Evolutionary conservation across 2,888 invertebrate genomes (phyloP).

Genomic region (Artemia sp.): DNA sequence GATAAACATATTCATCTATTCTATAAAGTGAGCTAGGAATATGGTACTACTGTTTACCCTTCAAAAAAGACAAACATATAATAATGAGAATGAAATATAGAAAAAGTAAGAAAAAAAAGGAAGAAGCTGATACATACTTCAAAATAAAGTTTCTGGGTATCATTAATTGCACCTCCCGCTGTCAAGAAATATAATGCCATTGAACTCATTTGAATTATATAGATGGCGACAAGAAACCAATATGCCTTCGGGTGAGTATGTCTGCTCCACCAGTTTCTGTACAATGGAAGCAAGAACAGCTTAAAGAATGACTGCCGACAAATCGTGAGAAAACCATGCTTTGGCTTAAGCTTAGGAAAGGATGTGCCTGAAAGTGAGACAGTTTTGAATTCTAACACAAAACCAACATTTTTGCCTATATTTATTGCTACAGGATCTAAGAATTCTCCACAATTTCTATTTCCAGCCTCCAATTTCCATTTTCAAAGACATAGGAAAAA

Average conservation of each 20-base stretch:
- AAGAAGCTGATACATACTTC: conserved; percentile 11
- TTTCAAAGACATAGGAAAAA: too few relatives aligned
- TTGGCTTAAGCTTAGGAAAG: conserved; percentile 87
- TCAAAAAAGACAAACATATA: too few relatives aligned
- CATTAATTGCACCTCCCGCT: conserved; percentile 27
- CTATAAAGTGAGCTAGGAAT: too few relatives aligned
- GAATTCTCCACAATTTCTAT: too few relatives aligned
- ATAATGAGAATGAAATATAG: too few relatives aligned
- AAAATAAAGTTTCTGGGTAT: background rate
- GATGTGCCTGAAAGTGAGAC: conserved; percentile 52
- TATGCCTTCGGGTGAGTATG: conserved; percentile 66
- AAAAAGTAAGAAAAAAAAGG: background rate
- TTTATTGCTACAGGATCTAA: too few relatives aligned
- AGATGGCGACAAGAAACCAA: conserved; percentile 50
- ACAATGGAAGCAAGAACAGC: conserved; percentile 63
- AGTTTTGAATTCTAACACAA: background rate
- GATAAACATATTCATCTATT: too few relatives aligned
- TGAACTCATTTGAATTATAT: conserved; percentile 52
- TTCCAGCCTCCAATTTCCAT: too few relatives aligned
- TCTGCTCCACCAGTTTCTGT: conserved; percentile 73
- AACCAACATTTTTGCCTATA: too few relatives aligned
- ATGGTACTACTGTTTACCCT: too few relatives aligned
- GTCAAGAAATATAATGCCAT: conserved; percentile 37
- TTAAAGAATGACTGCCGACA: conserved; percentile 63
- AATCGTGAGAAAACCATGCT: conserved; percentile 70